Evolutionary conservation across 1,140 invertebrate genomes (phyloP), one percentile per base, ranked within the genome.

Genomic region (Drosophila orena): DNA sequence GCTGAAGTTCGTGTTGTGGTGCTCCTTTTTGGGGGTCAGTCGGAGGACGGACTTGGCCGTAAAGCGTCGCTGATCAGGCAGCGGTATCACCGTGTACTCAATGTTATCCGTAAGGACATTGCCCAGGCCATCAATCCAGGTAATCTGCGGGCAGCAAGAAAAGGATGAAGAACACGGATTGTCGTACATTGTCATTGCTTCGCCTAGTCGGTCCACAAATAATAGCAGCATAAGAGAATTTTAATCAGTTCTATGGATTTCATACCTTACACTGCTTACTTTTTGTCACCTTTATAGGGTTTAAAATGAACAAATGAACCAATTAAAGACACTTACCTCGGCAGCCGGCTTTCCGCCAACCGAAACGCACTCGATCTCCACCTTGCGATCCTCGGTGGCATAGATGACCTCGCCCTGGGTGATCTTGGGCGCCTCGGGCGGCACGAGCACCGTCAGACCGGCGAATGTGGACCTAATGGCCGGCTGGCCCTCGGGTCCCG

Each of bases 1-100:
- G 57, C 96, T 96, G 79, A 97, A 95, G 50, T 94, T 96, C 81
- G 95, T 96, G 89, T 96, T 96, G 92, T 97, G 94, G 92, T 97
- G 96, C 65, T 95, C 94, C 91, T 96, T 95, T 74, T 95, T 95
- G 10, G 96, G 96, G 76, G 94, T 95, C 72, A 97, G 93, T 65
- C 94, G 95, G 56, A 97, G 93, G n/a, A 95, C 93, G 49, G 95
- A 96, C 88, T 93, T 95, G 12, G 96, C 95, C 47, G 95, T 96
- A 77, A 94, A 94, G 55, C 95, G 93, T 59, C 95, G 95, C 7
- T 94, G 94, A 86, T 96, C 95, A 46, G 94, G 93, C 84, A 95
- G 92, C 57, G 94, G 91, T 65, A 95, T 94, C 17, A 93, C 93
- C 59, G 93, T 93, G 65, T 94, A 94, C 79, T 95, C 94, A 65